Evolutionary conservation across 2,113 vertebrate species (phyloP), one percentile per base, ranked within the genome.

Genomic region (Sclerurus mexicanus): DNA sequence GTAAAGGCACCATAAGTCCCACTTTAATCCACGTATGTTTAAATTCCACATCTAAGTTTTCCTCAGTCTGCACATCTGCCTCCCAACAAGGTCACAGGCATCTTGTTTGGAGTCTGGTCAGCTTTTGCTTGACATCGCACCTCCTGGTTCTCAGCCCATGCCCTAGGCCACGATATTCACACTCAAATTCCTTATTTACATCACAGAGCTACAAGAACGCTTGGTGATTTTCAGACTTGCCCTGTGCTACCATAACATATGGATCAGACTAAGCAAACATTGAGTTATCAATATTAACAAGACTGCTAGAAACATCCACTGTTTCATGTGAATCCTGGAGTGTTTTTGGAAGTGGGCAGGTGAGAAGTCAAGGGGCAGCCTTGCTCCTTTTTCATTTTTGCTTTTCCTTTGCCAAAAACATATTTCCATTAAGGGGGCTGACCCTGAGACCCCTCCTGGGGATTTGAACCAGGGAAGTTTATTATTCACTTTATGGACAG

Each of bases 171-270:
- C 47, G 37, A n/a, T n/a, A 69, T 6, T 28, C 15, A 55, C 0
- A 0, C 10, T 60, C 31, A 8, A 53, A 81, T 63, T 66, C 52
- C 64, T 63, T 74, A 78, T 17, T 74, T 71, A 59, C 12, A 15
- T 12, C 28, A 47, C 66, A 39, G 14, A 71, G 22, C 6, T 71
- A 40, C 20, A 71, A 25, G 2, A 46, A 62, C 23, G 46, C 18
- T 5, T 25, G 19, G 0, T 23, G 4, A 27, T 46, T 66, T 81
- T 21, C 28, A 25, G 25, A 27, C 28, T 72, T 60, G 4, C 7
- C 49, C 22, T 6, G 13, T 30, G n/a, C 21, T 23, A 7, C 11
- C 40, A 0, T 5, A 50, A 46, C 20, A 46, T 42, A 37, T 0
- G 21, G 28, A 67, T 31, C 25, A 76, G 28, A 25, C 17, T 40